Percentiles rank a stretch among this genome's conserved stretches.
Conservation (phyloP, 2,888 invertebrate genomes). For the Dryadula phaetusa region DNA sequence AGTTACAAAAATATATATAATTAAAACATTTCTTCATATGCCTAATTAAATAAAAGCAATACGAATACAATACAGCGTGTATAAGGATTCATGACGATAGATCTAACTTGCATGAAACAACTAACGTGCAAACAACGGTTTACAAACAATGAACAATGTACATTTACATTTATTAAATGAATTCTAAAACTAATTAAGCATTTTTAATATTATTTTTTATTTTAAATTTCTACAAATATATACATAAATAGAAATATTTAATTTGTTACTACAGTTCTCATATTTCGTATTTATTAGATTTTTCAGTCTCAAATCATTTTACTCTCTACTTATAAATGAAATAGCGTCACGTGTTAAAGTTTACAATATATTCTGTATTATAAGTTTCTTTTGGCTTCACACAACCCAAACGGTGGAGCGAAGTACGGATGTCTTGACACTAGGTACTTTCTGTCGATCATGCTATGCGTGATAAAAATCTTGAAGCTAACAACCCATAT, state of each 20-base stretch:
- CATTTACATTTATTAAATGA: neutral
- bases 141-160: neutral
- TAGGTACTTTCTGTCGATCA: no score
- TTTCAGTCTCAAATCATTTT: no score
- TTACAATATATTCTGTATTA: no score
- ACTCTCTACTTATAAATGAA: neutral
- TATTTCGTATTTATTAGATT: no score
- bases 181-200: neutral
- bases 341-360: no score
- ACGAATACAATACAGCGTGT: constrained; percentile 14
- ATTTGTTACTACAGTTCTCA: neutral
- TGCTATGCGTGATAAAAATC: no score
- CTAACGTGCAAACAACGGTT: neutral
- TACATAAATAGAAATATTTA: neutral
- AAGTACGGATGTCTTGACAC: no score
- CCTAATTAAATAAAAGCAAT: constrained; percentile 18
- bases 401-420: no score
- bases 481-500: no score
- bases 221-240: no score
- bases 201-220: neutral
- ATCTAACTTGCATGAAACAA: neutral
- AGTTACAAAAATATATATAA: neutral
- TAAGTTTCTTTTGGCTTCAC: no score
- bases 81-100: constrained; percentile 14
- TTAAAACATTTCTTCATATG: neutral